These are phyloP conservation scores for Tuberolachnus salignus DNA, from an alignment of 2,888 invertebrate species.

Conservation along the genomic window DNA sequence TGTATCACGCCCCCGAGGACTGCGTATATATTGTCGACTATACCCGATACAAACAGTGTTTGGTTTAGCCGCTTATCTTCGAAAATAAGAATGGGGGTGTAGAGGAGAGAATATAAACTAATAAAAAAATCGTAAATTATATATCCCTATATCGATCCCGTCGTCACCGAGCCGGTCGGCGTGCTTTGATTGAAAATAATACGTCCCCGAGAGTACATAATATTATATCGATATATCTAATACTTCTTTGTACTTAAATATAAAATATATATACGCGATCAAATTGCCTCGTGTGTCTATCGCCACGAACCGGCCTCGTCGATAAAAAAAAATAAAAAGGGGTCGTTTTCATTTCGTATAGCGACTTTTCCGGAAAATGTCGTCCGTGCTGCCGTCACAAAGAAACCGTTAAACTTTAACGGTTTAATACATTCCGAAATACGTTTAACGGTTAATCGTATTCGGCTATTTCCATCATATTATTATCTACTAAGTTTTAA, in stretches of 20 bases:
- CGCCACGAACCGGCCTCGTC: neutral
- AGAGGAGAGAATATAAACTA: no score
- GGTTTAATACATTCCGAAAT: no score
- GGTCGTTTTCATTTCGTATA: no score
- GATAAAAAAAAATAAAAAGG: no score
- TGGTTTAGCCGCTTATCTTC: neutral
- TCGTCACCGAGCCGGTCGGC: neutral
- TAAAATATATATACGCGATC: neutral
- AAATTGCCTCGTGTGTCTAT: neutral
- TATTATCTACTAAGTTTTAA: no score
- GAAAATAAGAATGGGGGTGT: neutral
- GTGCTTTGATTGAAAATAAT: conserved; percentile 1
- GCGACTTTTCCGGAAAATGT: no score
- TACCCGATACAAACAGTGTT: neutral
- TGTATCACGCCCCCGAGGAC: no score
- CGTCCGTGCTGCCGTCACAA: no score
- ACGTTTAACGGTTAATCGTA: no score
- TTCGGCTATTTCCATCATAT: no score
- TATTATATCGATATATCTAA: neutral
- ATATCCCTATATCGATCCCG: neutral
- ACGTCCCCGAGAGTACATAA: neutral
- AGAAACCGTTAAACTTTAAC: no score
- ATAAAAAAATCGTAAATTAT: conserved; percentile 14
- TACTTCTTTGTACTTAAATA: neutral
- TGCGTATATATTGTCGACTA: no score